Evolutionary conservation across 2,797 vertebrate species (phyloP), one percentile per base, ranked within the genome.

Genomic region (Channa striata): DNA sequence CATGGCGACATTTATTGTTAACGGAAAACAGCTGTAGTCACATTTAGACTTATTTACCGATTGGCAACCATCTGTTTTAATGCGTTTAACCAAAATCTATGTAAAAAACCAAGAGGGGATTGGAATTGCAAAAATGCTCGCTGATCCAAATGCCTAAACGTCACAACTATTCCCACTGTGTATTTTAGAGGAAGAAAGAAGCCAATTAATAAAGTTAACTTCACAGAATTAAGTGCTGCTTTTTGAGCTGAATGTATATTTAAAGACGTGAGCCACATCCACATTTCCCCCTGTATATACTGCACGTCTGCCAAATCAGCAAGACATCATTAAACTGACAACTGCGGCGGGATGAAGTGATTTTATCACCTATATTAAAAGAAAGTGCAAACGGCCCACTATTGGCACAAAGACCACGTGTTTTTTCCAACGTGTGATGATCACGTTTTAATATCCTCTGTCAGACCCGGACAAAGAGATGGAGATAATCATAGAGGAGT

Each of bases 191-290:
- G 34, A 14, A 51, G 20, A 44, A 9, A 37, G 14, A 46, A 59
- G 34, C 47, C 42, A 74, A 71, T 62, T 80, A 72, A 17, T n/a
- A 8, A 23, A 59, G 74, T 37, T 52, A 46, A 62, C 48, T 40
- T 52, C 30, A 30, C 47, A 54, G 44, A 53, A 66, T 20, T 14
- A 9, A 73, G 53, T 30, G 48, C 44, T 51, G 64, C 59, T 34
- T 25, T 16, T 20, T 39, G 46, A 13, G 17, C 25, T 70, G 58
- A 66, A 64, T 33, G 53, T 11, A 20, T 47, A 51, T 47, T 54
- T 20, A 12, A 62, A 20, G 21, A 54, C 51, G 34, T 19, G 19
- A 59, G 20, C 39, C 21, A 33, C 19, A 23, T 43, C 43, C 6
- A n/a, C 37, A 14, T 67, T 56, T 58, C 60, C 33, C 2, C 10